Conservation (phyloP, 2,113 vertebrate species). For the Tenrec ecaudatus region DNA sequence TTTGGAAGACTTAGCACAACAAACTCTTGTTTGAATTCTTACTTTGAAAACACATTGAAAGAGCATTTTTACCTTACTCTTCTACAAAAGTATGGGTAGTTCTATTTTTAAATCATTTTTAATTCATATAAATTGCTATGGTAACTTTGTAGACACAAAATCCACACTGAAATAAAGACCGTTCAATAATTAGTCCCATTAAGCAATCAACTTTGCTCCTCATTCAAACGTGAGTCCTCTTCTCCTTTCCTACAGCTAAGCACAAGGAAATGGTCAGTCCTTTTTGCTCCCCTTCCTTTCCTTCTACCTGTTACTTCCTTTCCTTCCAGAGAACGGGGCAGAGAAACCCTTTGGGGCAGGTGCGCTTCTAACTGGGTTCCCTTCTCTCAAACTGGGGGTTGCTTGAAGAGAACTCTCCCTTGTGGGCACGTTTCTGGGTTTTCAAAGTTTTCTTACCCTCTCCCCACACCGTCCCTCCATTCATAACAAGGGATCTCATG, state of each 20-base stretch:
- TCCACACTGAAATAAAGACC: background rate
- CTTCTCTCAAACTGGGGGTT: background rate
- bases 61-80: background rate
- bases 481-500: background rate
- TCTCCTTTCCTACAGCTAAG: background rate
- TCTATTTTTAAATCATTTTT: background rate
- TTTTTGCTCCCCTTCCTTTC: background rate
- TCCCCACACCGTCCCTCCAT: fast-evolving
- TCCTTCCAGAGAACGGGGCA: background rate
- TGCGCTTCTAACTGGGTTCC: background rate
- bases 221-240: background rate
- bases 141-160: slow-evolving; percentile 6
- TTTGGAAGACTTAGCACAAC: background rate
- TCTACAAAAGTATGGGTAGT: background rate
- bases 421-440: background rate
- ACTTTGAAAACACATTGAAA: background rate
- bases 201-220: background rate
- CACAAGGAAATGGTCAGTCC: background rate
- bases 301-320: background rate
- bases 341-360: too few relatives aligned
- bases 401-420: background rate
- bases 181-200: background rate
- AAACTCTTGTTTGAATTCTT: background rate
- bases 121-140: background rate
- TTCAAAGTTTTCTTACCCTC: background rate